A percentile compares a stretch with the other conserved stretches of the same genome.
These are phyloP conservation scores for Euspilapteryx auroguttella DNA, from an alignment of 2,888 invertebrate species.

Conservation along the genomic window DNA sequence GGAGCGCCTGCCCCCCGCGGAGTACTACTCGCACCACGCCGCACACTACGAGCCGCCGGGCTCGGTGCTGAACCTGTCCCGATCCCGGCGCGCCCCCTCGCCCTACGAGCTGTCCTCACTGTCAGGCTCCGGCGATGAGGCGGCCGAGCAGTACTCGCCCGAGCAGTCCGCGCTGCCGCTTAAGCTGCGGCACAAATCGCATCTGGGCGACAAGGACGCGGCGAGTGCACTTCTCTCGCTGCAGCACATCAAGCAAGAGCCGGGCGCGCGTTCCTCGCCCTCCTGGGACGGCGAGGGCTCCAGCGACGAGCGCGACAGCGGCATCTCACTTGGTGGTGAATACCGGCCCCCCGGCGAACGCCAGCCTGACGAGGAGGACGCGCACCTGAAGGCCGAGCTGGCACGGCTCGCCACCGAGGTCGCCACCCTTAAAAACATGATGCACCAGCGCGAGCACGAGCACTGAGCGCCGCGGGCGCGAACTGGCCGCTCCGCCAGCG, in stretches of 20 bases:
- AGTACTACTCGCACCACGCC: slow-evolving; percentile 51
- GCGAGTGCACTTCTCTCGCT: slow-evolving; percentile 82
- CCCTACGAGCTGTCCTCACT: slow-evolving; percentile 83
- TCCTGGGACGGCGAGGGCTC: slow-evolving; percentile 90
- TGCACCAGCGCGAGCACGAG: slow-evolving; percentile 65
- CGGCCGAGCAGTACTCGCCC: slow-evolving; percentile 56
- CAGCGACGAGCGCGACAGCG: slow-evolving; percentile 88
- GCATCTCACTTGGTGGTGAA: slow-evolving; percentile 80
- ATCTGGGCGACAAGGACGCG: slow-evolving; percentile 86
- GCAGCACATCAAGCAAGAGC: slow-evolving; percentile 86
- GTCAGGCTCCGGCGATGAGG: slow-evolving; percentile 62
- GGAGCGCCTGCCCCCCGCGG: slow-evolving; percentile 44
- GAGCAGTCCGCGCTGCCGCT: slow-evolving; percentile 82
- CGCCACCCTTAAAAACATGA: slow-evolving; percentile 82
- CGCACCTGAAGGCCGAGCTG: slow-evolving; percentile 82
- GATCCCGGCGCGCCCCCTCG: slow-evolving; percentile 66
- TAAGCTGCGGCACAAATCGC: slow-evolving; percentile 89
- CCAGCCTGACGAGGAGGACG: slow-evolving; percentile 63
- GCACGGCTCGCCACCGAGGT: slow-evolving; percentile 90
- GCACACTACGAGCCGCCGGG: slow-evolving; percentile 63
- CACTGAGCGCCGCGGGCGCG: slow-evolving; percentile 27
- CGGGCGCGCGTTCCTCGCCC: slow-evolving; percentile 75
- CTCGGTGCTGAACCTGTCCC: slow-evolving; percentile 73
- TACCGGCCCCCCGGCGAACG: slow-evolving; percentile 52
- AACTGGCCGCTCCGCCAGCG: slow-evolving; percentile 13